Percentiles rank a stretch among this genome's conserved stretches.
These are phyloP conservation scores for Electrona antarctica DNA, from an alignment of 2,113 vertebrate species.

Conservation along the genomic window DNA sequence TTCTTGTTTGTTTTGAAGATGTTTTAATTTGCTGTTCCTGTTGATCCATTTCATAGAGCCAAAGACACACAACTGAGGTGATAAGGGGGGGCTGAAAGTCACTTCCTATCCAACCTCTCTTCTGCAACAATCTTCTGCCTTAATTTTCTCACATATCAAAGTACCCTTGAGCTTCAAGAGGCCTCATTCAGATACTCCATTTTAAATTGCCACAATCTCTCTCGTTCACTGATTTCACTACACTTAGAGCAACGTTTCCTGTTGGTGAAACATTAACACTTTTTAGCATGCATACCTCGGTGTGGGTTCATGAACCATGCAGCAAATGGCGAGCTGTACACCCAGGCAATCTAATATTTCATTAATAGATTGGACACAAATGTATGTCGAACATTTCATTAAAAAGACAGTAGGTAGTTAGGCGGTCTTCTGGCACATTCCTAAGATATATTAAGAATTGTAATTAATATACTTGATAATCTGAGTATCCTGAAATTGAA, in stretches of 20 bases:
- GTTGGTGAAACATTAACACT: constrained; percentile 37
- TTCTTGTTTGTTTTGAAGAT: constrained; percentile 62
- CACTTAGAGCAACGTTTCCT: constrained; percentile 51
- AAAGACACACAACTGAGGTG: constrained; percentile 52
- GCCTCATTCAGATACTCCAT: constrained; percentile 64
- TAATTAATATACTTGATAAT: constrained; percentile 74
- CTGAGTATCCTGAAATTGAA: constrained; percentile 60
- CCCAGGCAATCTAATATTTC: constrained; percentile 32
- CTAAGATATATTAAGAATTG: constrained; percentile 73
- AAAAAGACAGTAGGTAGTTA: constrained; percentile 55
- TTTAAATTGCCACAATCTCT: constrained; percentile 66
- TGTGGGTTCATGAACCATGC: constrained; percentile 31
- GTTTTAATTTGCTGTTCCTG: constrained; percentile 72
- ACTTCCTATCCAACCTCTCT: constrained; percentile 56
- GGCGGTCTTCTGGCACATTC: constrained; percentile 58
- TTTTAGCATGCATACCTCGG: constrained; percentile 24
- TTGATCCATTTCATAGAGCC: constrained; percentile 52
- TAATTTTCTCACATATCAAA: constrained; percentile 69
- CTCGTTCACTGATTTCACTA: constrained; percentile 57
- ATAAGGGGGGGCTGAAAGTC: constrained; percentile 62
- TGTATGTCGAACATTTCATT: constrained; percentile 60
- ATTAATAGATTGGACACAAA: constrained; percentile 51
- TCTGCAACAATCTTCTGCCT: constrained; percentile 61
- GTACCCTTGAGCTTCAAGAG: constrained; percentile 66
- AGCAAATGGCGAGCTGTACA: constrained; percentile 20